These are phyloP conservation scores for Formica selysi DNA, from an alignment of 1,140 invertebrate genomes.

Conservation along the genomic window DNA sequence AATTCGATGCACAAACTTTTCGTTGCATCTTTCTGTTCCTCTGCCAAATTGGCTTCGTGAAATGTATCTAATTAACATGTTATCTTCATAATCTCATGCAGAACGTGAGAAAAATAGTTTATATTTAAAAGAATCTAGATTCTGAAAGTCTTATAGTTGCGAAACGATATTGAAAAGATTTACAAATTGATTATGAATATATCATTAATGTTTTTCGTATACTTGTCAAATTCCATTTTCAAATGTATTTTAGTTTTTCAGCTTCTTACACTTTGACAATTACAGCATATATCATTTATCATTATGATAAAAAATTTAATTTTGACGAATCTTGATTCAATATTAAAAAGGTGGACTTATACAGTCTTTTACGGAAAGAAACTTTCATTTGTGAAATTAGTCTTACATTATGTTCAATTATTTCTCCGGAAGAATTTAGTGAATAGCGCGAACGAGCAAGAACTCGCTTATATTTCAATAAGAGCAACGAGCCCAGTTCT, in stretches of 20 bases:
- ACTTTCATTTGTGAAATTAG: conserved; percentile 23
- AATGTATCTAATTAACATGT: not conserved
- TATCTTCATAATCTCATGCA: not conserved
- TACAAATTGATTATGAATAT: not conserved
- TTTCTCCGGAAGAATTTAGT: not conserved
- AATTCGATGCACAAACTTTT: not conserved
- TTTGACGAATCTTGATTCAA: not conserved
- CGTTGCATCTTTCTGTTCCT: not conserved
- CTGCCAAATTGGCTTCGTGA: not conserved
- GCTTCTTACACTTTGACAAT: not conserved
- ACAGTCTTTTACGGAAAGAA: not conserved
- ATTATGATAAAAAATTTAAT: not conserved
- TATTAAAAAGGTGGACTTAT: not conserved
- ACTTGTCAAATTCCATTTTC: not conserved
- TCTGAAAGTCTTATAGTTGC: not conserved
- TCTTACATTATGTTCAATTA: conserved; percentile 5
- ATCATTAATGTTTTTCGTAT: not conserved
- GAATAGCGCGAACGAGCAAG: conserved; percentile 19
- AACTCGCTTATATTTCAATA: conserved; percentile 52
- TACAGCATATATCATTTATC: not conserved
- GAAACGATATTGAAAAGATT: not conserved
- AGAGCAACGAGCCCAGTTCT: conserved; percentile 43
- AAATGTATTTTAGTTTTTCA: not conserved
- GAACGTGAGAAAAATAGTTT: not conserved
- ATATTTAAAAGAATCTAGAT: not conserved